Percentiles rank a stretch among this genome's conserved stretches.
phyloP scores from a whole-genome alignment of 2,797 vertebrate species.

The Amazona ochrocephala region DNA sequence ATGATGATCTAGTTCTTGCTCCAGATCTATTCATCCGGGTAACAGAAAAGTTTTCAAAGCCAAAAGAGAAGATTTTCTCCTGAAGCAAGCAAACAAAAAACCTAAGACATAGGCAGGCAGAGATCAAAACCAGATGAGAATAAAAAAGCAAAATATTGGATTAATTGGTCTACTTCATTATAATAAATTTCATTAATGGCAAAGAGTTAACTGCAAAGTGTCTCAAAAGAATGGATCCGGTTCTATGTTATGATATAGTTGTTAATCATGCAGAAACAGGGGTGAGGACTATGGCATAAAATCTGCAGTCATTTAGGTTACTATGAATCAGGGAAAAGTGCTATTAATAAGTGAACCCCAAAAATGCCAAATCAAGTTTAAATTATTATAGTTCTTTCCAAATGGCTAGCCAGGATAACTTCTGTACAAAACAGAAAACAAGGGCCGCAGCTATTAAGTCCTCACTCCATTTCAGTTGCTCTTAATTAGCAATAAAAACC shows the following conservation, averaged over 20 bases:
- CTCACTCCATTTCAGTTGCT: not conserved
- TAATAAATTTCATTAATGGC: not conserved
- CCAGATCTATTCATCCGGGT: not conserved
- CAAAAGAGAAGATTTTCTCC: not conserved
- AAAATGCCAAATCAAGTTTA: not conserved
- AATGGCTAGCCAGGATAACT: not conserved
- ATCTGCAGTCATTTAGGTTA: not conserved
- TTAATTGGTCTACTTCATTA: not conserved
- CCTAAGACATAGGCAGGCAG: not conserved
- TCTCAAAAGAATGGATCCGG: not conserved
- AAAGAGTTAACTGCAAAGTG: not conserved
- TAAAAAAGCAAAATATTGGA: not conserved
- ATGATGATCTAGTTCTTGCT: not conserved
- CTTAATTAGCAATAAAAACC: not conserved
- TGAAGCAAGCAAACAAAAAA: not conserved
- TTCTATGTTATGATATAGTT: not conserved
- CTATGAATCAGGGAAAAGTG: not conserved
- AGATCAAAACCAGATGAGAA: not conserved
- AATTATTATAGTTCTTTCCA: not conserved
- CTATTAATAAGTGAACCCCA: not conserved
- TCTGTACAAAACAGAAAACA: not conserved
- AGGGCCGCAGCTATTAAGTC: not conserved
- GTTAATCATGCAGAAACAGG: not conserved
- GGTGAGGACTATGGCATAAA: not conserved
- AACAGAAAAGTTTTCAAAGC: not conserved